phyloP scores from a whole-genome alignment of 2,888 invertebrate species.

The Lasioglossum vierecki region DNA sequence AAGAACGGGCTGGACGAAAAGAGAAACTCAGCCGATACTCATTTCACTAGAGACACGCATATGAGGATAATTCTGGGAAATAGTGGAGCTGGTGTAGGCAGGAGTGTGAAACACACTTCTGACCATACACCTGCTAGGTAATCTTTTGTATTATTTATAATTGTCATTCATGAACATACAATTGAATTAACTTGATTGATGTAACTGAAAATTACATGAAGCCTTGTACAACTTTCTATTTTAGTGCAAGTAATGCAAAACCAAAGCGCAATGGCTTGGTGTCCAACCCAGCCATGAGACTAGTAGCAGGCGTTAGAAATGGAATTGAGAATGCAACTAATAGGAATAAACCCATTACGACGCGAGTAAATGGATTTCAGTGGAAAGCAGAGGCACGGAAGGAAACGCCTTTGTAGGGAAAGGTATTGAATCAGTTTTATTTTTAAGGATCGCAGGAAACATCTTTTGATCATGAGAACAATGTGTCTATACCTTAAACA shows the following conservation, averaged over 20 bases:
- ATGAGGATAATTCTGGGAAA: conserved; percentile 94
- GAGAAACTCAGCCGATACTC: conserved; percentile 88
- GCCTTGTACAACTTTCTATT: conserved; percentile 42
- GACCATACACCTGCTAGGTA: conserved; percentile 79
- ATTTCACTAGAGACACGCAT: conserved; percentile 95
- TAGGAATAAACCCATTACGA: conserved; percentile 83
- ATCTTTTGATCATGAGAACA: conserved; percentile 20
- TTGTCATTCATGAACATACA: background rate
- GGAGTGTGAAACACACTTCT: conserved; percentile 79
- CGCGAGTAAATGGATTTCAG: conserved; percentile 89
- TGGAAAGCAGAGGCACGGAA: conserved; percentile 88
- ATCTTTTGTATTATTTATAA: conserved; percentile 6
- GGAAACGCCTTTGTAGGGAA: conserved; percentile 90
- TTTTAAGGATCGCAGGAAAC: conserved; percentile 28
- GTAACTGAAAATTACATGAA: background rate
- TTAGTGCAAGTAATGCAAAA: conserved; percentile 85
- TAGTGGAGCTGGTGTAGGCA: conserved; percentile 82
- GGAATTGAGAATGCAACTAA: conserved; percentile 87
- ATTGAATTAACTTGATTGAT: background rate
- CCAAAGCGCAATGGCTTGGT: conserved; percentile 93
- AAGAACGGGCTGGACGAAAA: conserved; percentile 80
- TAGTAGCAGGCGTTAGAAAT: conserved; percentile 91
- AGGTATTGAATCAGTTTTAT: conserved; percentile 70
- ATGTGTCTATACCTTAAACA: conserved; percentile 25
- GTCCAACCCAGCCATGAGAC: conserved; percentile 93